Conservation (phyloP, 2,113 vertebrate species). For the Sinocyclocheilus maitianheensis region DNA sequence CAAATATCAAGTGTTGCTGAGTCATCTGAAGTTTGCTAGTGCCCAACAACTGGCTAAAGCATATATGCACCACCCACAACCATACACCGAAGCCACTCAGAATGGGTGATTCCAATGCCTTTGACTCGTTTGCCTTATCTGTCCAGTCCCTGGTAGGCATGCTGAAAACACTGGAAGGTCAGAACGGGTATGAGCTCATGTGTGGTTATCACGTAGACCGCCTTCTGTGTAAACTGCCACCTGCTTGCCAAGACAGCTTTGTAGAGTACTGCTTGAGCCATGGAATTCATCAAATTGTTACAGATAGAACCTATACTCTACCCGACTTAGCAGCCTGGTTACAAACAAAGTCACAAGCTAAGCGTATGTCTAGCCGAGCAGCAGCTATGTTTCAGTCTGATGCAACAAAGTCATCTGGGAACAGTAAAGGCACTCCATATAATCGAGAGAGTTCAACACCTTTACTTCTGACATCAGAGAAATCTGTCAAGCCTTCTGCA, state of each 20-base stretch:
- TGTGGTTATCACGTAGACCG: conserved; percentile 43
- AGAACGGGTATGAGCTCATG: conserved; percentile 33
- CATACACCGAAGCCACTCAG: not conserved
- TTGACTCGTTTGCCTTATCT: not conserved
- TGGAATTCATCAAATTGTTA: conserved; percentile 20
- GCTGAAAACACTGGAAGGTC: conserved; percentile 20
- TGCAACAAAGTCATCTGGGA: not conserved
- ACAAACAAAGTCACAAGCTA: conserved; percentile 33
- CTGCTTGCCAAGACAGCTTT: not conserved
- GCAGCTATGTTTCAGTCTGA: not conserved
- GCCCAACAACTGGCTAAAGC: not conserved
- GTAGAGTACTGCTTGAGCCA: conserved; percentile 28
- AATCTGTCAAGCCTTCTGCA: not conserved
- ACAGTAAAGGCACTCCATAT: not conserved
- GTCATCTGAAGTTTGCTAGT: not conserved
- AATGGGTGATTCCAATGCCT: not conserved
- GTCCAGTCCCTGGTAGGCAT: not conserved
- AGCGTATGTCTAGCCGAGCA: not conserved
- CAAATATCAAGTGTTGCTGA: not conserved
- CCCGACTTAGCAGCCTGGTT: conserved; percentile 7
- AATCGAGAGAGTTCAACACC: not conserved
- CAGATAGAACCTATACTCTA: conserved; percentile 33
- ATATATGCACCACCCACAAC: not conserved
- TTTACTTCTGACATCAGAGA: not conserved
- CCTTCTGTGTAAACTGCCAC: conserved; percentile 27